Conservation (phyloP, 2,113 vertebrate species). For the Sorex fumeus region DNA sequence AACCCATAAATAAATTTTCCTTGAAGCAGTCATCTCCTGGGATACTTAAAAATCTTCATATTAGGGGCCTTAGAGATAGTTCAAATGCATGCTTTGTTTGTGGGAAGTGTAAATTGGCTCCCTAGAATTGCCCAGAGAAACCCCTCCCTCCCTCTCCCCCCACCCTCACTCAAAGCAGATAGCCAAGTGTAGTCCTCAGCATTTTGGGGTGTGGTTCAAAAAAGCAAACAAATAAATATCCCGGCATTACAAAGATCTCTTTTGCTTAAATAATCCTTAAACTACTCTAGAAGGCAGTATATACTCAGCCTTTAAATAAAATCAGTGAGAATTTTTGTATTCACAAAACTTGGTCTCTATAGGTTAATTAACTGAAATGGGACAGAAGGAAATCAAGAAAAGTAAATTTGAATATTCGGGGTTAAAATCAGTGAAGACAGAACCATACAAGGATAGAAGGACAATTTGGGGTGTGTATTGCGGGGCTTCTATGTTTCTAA, state of each 20-base stretch:
- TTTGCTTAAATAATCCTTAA: constrained; percentile 10
- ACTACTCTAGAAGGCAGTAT: not conserved
- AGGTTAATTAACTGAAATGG: not conserved
- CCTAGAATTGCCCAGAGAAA: too few relatives aligned
- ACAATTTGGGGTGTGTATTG: accelerated
- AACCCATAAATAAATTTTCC: not conserved
- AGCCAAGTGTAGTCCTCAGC: too few relatives aligned
- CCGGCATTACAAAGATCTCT: not conserved
- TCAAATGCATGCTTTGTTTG: too few relatives aligned
- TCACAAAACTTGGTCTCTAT: not conserved
- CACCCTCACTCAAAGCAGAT: too few relatives aligned
- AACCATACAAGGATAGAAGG: not conserved
- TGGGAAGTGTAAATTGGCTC: too few relatives aligned
- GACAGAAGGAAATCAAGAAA: not conserved
- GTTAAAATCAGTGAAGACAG: not conserved
- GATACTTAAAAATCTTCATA: constrained; percentile 1
- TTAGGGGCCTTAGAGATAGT: too few relatives aligned
- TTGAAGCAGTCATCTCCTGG: not conserved
- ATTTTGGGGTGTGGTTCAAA: too few relatives aligned
- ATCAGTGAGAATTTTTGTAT: too few relatives aligned
- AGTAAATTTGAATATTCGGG: not conserved
- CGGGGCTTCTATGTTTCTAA: not conserved
- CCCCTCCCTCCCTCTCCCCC: too few relatives aligned
- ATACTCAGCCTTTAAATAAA: not conserved
- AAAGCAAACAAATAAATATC: too few relatives aligned